phyloP scores from a whole-genome alignment of 2,888 invertebrate genomes.

The Holacanthella duospinosa region DNA sequence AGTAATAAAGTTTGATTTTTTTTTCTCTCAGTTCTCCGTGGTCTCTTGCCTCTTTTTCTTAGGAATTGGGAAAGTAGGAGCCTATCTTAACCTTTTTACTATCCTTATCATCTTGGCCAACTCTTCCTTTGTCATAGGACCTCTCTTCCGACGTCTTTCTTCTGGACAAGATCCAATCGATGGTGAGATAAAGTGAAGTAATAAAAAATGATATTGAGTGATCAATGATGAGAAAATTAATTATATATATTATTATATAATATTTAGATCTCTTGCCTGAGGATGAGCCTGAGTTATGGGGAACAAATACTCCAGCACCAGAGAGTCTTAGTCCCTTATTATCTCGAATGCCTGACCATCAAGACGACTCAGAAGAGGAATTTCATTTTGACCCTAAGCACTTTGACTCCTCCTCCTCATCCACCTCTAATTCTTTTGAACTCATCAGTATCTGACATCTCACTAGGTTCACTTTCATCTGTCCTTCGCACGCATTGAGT shows the following conservation, averaged over 20 bases:
- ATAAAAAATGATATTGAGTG: too few species aligned
- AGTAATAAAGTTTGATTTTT: not conserved
- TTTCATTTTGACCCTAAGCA: slow-evolving; percentile 34
- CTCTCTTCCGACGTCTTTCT: too few species aligned
- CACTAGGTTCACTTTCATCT: not conserved
- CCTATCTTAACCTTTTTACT: slow-evolving; percentile 25
- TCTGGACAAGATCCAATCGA: too few species aligned
- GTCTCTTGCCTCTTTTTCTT: slow-evolving; percentile 25
- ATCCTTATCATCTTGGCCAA: slow-evolving; percentile 30
- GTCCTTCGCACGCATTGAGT: too few species aligned
- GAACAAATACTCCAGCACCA: slow-evolving; percentile 16
- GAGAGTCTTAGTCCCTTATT: slow-evolving; percentile 26
- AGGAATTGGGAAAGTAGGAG: slow-evolving; percentile 27
- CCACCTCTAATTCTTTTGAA: slow-evolving; percentile 32
- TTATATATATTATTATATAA: too few species aligned
- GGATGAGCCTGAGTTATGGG: too few species aligned
- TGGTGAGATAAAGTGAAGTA: not conserved
- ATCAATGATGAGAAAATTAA: too few species aligned
- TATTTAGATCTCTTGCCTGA: too few species aligned
- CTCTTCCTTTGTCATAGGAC: slow-evolving; percentile 25
- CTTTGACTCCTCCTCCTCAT: slow-evolving; percentile 29
- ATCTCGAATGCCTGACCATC: slow-evolving; percentile 24
- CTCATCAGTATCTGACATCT: slow-evolving; percentile 14
- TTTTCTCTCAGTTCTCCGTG: slow-evolving; percentile 24
- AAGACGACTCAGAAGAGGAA: slow-evolving; percentile 29